Evolutionary conservation across 1,140 invertebrate species (phyloP).

Genomic region (Pseudomyrmex dendroicus): DNA sequence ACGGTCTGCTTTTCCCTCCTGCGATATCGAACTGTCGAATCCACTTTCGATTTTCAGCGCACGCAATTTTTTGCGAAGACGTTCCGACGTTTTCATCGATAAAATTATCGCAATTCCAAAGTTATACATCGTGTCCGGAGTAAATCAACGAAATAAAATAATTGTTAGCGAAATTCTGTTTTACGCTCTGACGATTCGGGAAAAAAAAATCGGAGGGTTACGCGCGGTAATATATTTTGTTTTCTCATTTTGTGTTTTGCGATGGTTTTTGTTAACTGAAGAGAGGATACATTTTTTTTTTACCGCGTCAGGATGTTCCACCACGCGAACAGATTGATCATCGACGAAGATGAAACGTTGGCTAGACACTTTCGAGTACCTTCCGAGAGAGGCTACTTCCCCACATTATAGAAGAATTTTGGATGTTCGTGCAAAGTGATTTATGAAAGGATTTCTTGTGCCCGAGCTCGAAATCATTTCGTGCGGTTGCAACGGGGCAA

Average conservation of each 20-base stretch:
- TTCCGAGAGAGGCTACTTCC: conserved; percentile 27
- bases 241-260: conserved; percentile 33
- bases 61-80: conserved; percentile 42
- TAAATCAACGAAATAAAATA: too few relatives aligned
- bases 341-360: conserved; percentile 23
- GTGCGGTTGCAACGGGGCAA: conserved; percentile 36
- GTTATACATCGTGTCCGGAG: too few relatives aligned
- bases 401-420: conserved; percentile 67
- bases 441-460: conserved; percentile 69
- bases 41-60: conserved; percentile 21
- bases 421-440: conserved; percentile 70
- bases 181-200: too few relatives aligned
- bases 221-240: not conserved
- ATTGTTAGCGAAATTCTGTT: too few relatives aligned
- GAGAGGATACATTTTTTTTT: not conserved
- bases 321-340: conserved; percentile 39
- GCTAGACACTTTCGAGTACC: conserved; percentile 32
- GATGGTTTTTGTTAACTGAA: not conserved
- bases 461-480: conserved; percentile 57
- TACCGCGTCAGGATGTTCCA: conserved; percentile 3
- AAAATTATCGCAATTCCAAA: too few relatives aligned
- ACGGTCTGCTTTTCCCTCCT: conserved; percentile 28
- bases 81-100: not conserved
- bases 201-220: too few relatives aligned
- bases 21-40: conserved; percentile 33